Evolutionary conservation across 35 echinoderm and acorn worm species (phyloP).

Genomic region (Diadema setosum): DNA sequence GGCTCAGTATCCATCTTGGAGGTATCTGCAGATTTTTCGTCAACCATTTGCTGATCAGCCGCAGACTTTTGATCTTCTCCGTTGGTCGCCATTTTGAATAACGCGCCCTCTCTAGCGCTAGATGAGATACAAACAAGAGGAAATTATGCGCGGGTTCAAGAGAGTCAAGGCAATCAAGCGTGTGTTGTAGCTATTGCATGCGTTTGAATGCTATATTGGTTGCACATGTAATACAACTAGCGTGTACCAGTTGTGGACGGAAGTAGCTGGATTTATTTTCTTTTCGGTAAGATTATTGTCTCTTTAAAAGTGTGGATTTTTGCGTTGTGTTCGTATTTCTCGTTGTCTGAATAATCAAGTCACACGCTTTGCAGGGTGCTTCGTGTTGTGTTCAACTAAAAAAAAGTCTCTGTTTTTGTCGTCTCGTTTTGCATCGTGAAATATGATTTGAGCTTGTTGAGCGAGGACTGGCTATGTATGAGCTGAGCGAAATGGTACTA

Average conservation of each 20-base stretch:
- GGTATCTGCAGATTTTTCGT: not conserved
- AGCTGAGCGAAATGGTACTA: no score
- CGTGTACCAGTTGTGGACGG: not conserved
- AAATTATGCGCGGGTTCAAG: not conserved
- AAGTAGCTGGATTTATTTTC: slow-evolving; percentile 1
- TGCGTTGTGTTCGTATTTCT: no score
- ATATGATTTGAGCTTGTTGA: no score
- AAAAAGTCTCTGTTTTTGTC: no score
- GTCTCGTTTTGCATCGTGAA: no score
- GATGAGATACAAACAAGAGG: not conserved
- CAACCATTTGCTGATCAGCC: not conserved
- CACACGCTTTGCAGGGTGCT: no score
- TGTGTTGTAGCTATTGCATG: no score
- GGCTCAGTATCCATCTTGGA: not conserved
- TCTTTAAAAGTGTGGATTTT: no score
- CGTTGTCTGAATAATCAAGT: no score
- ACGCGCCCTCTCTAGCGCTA: not conserved
- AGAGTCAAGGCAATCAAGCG: no score
- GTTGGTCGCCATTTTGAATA: not conserved
- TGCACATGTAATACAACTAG: not conserved
- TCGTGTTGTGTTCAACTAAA: no score
- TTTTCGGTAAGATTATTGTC: not conserved
- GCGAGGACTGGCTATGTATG: no score
- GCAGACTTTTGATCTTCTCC: not conserved
- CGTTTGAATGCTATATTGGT: not conserved